phyloP scores from a whole-genome alignment of 2,888 invertebrate species.

The Eupithecia tripunctaria region DNA sequence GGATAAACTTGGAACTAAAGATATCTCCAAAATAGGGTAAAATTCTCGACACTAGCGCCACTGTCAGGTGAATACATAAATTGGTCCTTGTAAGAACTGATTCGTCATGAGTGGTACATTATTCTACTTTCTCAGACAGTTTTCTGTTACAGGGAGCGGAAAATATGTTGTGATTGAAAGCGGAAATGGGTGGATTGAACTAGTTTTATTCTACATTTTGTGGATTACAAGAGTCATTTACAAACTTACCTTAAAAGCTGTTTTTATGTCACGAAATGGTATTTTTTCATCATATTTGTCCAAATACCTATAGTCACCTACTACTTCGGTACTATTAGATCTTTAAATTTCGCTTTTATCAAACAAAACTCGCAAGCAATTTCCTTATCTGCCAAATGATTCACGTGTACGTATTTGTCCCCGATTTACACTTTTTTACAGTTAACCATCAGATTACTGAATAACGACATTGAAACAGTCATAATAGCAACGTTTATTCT shows the following conservation, averaged over 20 bases:
- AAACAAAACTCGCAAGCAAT: neutral
- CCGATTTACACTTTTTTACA: neutral
- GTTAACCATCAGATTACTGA: neutral
- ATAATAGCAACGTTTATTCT: slow-evolving; percentile 36
- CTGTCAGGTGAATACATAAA: neutral
- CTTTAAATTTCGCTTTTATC: neutral
- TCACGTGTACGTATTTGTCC: neutral
- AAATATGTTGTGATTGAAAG: slow-evolving; percentile 37
- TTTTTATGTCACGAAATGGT: neutral
- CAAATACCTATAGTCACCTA: neutral
- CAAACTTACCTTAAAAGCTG: neutral
- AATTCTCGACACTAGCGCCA: neutral
- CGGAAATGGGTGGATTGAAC: neutral
- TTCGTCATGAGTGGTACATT: slow-evolving; percentile 66
- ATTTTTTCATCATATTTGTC: neutral
- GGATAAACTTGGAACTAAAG: slow-evolving; percentile 5
- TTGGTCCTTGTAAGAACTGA: slow-evolving; percentile 40
- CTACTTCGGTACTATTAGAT: neutral
- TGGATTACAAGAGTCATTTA: neutral
- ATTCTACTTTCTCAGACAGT: slow-evolving; percentile 61
- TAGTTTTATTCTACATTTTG: neutral
- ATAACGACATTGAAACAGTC: slow-evolving; percentile 24
- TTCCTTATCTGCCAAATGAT: neutral
- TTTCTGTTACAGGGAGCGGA: slow-evolving; percentile 32
- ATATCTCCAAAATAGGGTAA: neutral